phyloP scores from a whole-genome alignment of 2,888 invertebrate genomes.

The Spilarctia lutea region DNA sequence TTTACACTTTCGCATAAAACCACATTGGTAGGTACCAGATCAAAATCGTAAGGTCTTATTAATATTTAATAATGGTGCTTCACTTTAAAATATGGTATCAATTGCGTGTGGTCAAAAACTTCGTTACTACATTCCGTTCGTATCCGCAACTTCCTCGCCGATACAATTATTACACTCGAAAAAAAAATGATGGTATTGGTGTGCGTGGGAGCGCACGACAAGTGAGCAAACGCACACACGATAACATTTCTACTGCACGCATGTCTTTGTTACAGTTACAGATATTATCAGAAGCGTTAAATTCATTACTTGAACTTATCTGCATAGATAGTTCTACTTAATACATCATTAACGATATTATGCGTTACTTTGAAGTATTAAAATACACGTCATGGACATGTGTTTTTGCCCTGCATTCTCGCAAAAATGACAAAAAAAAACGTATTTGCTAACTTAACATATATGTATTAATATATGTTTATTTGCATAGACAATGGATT shows the following conservation, averaged over 20 bases:
- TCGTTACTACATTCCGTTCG: slow-evolving; percentile 69
- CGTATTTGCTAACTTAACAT: slow-evolving; percentile 66
- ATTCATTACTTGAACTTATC: slow-evolving; percentile 56
- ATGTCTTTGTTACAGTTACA: slow-evolving; percentile 64
- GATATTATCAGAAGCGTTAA: slow-evolving; percentile 67
- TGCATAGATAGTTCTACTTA: slow-evolving; percentile 54
- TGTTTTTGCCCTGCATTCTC: slow-evolving; percentile 48
- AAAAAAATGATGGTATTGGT: slow-evolving; percentile 54
- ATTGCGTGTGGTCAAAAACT: slow-evolving; percentile 67
- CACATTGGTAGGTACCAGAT: slow-evolving; percentile 51
- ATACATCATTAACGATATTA: slow-evolving; percentile 54
- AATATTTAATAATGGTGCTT: slow-evolving; percentile 36
- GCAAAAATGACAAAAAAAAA: slow-evolving; percentile 60
- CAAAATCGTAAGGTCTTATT: slow-evolving; percentile 54
- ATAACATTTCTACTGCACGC: slow-evolving; percentile 60
- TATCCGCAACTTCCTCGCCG: slow-evolving; percentile 79
- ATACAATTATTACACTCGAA: slow-evolving; percentile 71
- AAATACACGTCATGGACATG: slow-evolving; percentile 45
- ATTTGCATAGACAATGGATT: slow-evolving; percentile 82
- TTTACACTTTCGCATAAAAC: slow-evolving; percentile 72
- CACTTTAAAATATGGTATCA: slow-evolving; percentile 54
- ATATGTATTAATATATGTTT: slow-evolving; percentile 72
- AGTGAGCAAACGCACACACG: slow-evolving; percentile 49
- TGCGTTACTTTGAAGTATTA: slow-evolving; percentile 38
- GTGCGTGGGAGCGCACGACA: slow-evolving; percentile 72